Conservation (phyloP, 1,140 invertebrate species). For the Popillia japonica region DNA sequence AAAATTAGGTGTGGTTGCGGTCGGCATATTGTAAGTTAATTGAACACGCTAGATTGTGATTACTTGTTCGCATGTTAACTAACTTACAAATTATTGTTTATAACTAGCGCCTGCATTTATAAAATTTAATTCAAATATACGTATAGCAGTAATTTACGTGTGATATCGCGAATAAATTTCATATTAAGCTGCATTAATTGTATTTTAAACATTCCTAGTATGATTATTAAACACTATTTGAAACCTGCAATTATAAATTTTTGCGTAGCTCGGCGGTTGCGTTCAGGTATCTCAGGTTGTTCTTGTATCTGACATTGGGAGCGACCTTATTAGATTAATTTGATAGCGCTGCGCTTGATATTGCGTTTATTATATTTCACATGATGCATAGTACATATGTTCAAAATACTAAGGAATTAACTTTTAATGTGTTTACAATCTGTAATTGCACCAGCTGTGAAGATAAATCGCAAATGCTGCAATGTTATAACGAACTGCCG, state of each 20-base stretch:
- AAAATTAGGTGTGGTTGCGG: slow-evolving; percentile 10
- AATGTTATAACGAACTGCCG: too few species aligned
- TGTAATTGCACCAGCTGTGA: too few species aligned
- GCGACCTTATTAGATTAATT: slow-evolving; percentile 14
- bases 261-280: not conserved
- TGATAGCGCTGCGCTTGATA: not conserved
- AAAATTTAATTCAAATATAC: not conserved
- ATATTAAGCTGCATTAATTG: slow-evolving; percentile 22
- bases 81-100: slow-evolving; percentile 2
- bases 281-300: too few species aligned
- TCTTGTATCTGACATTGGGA: slow-evolving; percentile 19
- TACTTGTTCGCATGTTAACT: not conserved
- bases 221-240: slow-evolving; percentile 10
- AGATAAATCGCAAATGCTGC: too few species aligned
- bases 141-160: not conserved
- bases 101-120: not conserved
- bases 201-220: slow-evolving; percentile 12
- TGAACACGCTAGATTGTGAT: not conserved
- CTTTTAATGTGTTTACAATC: too few species aligned
- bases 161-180: not conserved
- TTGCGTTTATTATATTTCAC: not conserved
- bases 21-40: not conserved
- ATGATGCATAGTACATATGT: not conserved
- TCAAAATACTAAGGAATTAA: too few species aligned
- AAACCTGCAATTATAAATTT: not conserved